phyloP scores from a whole-genome alignment of 2,888 invertebrate species.

The Cyrtodaria siliqua region DNA sequence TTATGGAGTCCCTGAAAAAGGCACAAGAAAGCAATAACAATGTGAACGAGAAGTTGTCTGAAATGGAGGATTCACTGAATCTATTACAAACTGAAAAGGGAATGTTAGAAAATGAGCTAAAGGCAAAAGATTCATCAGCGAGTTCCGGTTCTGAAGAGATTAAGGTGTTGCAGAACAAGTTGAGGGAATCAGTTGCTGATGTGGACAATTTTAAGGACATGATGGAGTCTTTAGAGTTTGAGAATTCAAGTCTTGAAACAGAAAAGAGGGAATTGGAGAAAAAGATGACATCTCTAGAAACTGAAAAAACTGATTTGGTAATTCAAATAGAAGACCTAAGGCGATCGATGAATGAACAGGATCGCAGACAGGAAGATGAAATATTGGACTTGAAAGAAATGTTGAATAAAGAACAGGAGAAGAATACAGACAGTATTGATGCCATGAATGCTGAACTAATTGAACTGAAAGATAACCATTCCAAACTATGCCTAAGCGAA shows the following conservation, averaged over 20 bases:
- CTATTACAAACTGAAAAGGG: constrained; percentile 30
- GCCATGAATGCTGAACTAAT: constrained; percentile 26
- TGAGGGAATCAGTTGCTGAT: constrained; percentile 51
- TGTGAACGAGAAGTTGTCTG: constrained; percentile 10
- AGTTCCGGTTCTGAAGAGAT: constrained; percentile 14
- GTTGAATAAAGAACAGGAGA: constrained; percentile 23
- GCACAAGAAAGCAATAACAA: no score
- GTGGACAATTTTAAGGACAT: constrained; percentile 73
- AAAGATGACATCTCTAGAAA: not conserved
- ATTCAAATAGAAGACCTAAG: constrained; percentile 2
- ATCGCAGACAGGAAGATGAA: constrained; percentile 22
- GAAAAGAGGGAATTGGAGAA: constrained; percentile 58
- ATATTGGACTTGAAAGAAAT: not conserved
- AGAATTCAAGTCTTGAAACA: constrained; percentile 64
- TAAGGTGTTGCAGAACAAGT: constrained; percentile 35
- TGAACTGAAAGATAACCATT: no score
- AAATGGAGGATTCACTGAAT: constrained; percentile 31
- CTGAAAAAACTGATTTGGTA: not conserved
- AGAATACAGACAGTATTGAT: constrained; percentile 40
- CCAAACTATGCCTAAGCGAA: not conserved
- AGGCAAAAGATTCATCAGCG: constrained; percentile 4
- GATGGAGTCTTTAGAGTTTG: constrained; percentile 76
- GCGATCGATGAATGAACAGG: constrained; percentile 27
- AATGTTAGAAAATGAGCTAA: constrained; percentile 27
- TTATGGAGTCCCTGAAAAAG: not conserved